Conservation (phyloP, 2,797 vertebrate species). For the Pterois miles region DNA sequence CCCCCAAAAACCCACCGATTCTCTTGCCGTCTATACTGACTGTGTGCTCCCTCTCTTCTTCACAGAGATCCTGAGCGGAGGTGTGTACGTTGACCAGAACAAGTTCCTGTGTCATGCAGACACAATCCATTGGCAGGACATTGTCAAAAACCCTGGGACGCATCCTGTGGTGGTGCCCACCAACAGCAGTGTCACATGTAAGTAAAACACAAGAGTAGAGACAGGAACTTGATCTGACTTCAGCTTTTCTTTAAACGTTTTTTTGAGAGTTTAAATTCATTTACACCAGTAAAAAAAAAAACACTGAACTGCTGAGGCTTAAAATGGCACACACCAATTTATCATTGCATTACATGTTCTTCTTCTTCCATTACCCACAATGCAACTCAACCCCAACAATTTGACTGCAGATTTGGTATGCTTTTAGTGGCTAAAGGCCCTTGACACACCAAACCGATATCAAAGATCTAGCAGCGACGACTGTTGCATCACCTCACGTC, state of each 20-base stretch:
- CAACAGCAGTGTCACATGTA: slow-evolving; percentile 89
- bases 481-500: too few species aligned
- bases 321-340: neutral
- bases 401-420: neutral
- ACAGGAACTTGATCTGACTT: neutral
- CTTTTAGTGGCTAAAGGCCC: neutral
- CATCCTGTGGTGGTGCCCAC: slow-evolving; percentile 93
- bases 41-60: neutral
- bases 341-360: neutral
- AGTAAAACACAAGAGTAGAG: slow-evolving; percentile 52
- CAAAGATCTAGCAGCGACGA: too few species aligned
- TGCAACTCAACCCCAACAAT: neutral
- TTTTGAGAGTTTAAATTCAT: neutral
- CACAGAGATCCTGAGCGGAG: slow-evolving; percentile 96
- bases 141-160: slow-evolving; percentile 90
- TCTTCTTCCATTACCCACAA: neutral
- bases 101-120: slow-evolving; percentile 97
- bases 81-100: slow-evolving; percentile 97
- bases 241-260: neutral
- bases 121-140: slow-evolving; percentile 98
- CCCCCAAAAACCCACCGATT: neutral
- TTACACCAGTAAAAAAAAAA: neutral
- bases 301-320: neutral
- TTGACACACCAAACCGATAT: too few species aligned
- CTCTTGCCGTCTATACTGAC: neutral